Base-by-base conservation (phyloP, 2,888 invertebrate genomes). In the Cynaeus angustus region DNA sequence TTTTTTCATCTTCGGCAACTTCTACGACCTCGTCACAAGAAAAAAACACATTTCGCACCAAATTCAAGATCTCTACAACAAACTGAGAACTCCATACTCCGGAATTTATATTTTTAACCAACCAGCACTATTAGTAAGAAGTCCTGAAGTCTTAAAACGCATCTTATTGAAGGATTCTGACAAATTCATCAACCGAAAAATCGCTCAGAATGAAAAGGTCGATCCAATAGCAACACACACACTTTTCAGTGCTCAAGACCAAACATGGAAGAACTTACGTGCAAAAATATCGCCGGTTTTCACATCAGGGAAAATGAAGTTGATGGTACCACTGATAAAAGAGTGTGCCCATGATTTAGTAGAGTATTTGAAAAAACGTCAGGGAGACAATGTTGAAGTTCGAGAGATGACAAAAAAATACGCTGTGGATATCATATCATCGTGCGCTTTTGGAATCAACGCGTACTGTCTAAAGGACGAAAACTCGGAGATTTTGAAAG, bases 281-380 rank as follows among this genome's bases (percentile, higher is more conserved):
- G 76, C 83, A 0, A 87, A 87, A 70, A 79, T 89, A 14, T 85
- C 87, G 0, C 88, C 88, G 0, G 86, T 86, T 0, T 86, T 89
- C 74, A 86, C 88, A 0, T 84, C 86, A 0, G 88, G 87, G 10
- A 89, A 88, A 77, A 81, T 89, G 70, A 88, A 86, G 74, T 81
- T 81, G 56, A 87, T 88, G 87, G 82, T 86, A 12, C 83, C 83
- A 0, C 79, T 87, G 16, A 85, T 88, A 78, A 74, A 82, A 38
- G 83, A 85, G 43, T 85, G 84, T 26, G 82, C 83, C 0, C 70
- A 78, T 37, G 76, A 81, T 53, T 75, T 85, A 10, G 70, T 74
- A 4, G 66, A 69, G 3, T 77, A 80, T 56, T 50, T 83, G 4
- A 37, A 33, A 6, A 43, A 70, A 9, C 26, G 12, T 4, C 5